Base-by-base conservation (phyloP, 2,888 invertebrate species). In the Drosophila atripex region DNA sequence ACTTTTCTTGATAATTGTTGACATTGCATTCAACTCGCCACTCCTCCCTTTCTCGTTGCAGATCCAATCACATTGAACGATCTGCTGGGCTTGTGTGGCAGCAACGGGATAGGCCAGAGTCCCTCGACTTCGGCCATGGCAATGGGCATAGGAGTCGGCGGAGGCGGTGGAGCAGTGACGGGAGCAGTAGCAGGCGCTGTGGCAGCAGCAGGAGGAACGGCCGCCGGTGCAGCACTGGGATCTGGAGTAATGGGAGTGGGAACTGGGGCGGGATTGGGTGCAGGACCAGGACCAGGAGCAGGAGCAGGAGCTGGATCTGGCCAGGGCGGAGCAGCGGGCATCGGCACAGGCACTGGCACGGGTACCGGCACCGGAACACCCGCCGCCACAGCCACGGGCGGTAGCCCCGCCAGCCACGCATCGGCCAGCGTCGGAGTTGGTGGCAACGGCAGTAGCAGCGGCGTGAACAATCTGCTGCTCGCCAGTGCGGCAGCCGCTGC, bases 41-140 rank as follows among this genome's bases (percentile, higher is more conserved):
- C 4, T 11, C 14, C 23, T 16, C 25, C 7, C 12, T 18, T 70
- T 57, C 45, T 76, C 49, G 30, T 78, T 80, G 54, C 80, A 85
- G 90, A 90, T 83, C 86, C 90, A 75, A 87, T 91, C 78, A 86
- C 88, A 68, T 78, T 91, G 73, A 88, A 88, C 66, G 90, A 90
- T 76, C 89, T 90, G 66, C 88, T 90, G 69, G 90, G 90, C 68
- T 80, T 90, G 71, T 88, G 89, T 71, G 82, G 82, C 69, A 70
- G 76, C 71, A 73, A 70, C 61, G 71, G 74, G n/a, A 47, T 46
- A 63, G 73, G 72, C 70, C 80, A 75, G 63, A 78, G 28, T 50
- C 68, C 71, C 52, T 63, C 75, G 56, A 64, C 71, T 43, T 49
- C 64, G 50, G 50, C 68, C 52, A 52, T 69, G 45, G 57, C 52